Evolutionary conservation across 2,888 invertebrate genomes (phyloP), one percentile per base, ranked within the genome.

Genomic region (Dysmachus trigonus): DNA sequence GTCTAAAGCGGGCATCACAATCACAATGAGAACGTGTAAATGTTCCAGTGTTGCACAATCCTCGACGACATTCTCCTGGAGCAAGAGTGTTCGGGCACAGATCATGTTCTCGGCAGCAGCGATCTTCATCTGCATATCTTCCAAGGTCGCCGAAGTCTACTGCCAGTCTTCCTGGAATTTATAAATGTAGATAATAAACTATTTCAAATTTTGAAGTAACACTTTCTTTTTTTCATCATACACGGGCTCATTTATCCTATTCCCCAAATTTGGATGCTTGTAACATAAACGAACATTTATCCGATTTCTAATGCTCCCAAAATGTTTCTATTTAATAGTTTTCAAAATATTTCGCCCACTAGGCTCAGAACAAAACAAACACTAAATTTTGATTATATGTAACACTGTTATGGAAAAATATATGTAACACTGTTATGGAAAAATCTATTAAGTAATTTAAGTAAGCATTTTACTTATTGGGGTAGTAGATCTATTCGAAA

Each of bases 21-120:
- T 95, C 95, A 90, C 96, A 96, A 89, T 96, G 95, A 0, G 95
- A 95, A 85, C 95, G 93, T 0, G 95, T 95, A 90, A 94, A 95
- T 1, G 94, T 94, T 4, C 95, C 94, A 35, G 93, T 93, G 90
- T 96, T 96, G 91, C 95, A 96, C 35, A 95, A 93, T 0, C 95
- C 94, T 87, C 94, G 93, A 79, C 93, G 93, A 88, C 94, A 95
- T 88, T 94, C 93, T 22, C 94, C 94, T 2, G 94, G 93, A 41
- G 91, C 90, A 53, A 96, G 92, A 2, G 93, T 93, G 88, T 93
- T 92, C 0, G 95, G 94, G 88, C 96, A 96, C 88, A 94, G 93
- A 90, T 96, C 96, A 90, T 96, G 96, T 87, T 95, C 95, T 30
- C 96, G 93, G 89, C 96, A 96, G 89, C 72, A 84, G 18, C 72